Evolutionary conservation across 2,888 invertebrate genomes (phyloP), one percentile per base, ranked within the genome.

Genomic region (Pandemis corylana): DNA sequence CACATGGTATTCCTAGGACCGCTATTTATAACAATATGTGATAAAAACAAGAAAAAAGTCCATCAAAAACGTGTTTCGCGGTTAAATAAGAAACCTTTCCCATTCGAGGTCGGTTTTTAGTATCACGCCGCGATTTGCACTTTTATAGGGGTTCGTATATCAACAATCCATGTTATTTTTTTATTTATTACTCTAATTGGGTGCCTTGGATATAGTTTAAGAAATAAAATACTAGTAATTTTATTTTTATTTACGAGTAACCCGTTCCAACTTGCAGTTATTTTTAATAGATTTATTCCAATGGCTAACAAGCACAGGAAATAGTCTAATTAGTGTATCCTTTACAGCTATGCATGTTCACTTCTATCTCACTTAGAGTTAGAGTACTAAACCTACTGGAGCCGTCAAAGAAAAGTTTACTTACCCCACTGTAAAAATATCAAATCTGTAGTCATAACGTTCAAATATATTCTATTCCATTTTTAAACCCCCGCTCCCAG

Each of bases 221-320:
- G 51, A 12, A 51, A 13, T 51, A 51, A 51, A 51, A 51, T 36
- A 44, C 7, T 49, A 49, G 49, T 49, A 15, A 51, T 13, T 15
- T 51, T 51, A n/a, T 13, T 2, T 56, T 3, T 15, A 20, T 56
- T 56, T 56, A 15, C 53, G 15, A 7, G 20, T 6, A 15, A 9
- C 53, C n/a, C 7, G 9, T 15, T 56, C 7, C 20, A 15, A 53
- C 7, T 53, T 20, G 5, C n/a, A 51, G 51, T 51, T 49, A 51
- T 51, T 56, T 56, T n/a, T 56, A 56, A 56, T 56, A 15, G 53
- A 15, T 56, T 56, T 56, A 56, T 56, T 56, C 7, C 15, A 56
- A 20, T 7, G 15, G 53, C 20, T 56, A 56, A 56, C 53, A 56
- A 56, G 15, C 53, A 7, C 53, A 56, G 53, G 53, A 56, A 20